Evolutionary conservation across 2,888 invertebrate genomes (phyloP).

Genomic region (Ptychoptera contaminata): DNA sequence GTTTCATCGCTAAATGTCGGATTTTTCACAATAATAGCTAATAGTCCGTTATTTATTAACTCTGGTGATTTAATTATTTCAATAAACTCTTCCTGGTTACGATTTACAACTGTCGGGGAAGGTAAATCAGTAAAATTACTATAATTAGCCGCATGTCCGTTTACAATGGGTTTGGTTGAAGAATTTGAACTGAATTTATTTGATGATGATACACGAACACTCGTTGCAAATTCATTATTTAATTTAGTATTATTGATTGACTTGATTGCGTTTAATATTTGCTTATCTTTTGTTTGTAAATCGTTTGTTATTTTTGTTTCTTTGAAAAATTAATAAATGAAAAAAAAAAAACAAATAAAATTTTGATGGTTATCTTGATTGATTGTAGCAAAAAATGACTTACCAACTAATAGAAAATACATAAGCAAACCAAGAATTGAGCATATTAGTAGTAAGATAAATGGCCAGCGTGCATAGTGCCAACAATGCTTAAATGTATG

Average conservation of each 20-base stretch:
- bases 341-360: too few species aligned
- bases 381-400: neutral
- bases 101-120: neutral
- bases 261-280: neutral
- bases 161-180: neutral
- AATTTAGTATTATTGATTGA: neutral
- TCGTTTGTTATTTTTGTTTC: neutral
- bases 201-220: neutral
- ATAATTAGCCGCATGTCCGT: constrained; percentile 2
- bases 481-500: constrained; percentile 6
- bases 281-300: neutral
- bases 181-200: too few species aligned
- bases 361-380: neutral
- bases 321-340: neutral
- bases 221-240: neutral
- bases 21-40: too few species aligned
- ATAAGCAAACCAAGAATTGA: constrained; percentile 8
- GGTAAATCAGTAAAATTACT: neutral
- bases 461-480: constrained; percentile 11
- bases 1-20: too few species aligned
- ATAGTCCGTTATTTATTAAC: neutral
- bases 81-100: neutral
- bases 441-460: constrained; percentile 8
- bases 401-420: constrained; percentile 11
- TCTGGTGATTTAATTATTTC: neutral